Evolutionary conservation across 2,888 invertebrate genomes (phyloP), one percentile per base, ranked within the genome.

Genomic region (Stramonita haemastoma): DNA sequence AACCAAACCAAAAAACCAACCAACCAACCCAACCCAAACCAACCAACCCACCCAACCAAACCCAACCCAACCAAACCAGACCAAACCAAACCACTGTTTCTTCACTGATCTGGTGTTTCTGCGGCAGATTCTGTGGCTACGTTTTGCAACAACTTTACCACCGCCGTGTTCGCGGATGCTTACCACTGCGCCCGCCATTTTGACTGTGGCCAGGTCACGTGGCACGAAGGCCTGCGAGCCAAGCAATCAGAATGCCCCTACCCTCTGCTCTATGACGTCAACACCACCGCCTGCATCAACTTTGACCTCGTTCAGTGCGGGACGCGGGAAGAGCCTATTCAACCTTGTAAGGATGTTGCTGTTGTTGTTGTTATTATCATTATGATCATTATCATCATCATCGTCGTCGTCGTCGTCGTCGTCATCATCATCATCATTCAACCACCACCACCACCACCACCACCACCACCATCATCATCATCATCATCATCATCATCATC

Each of bases 191-290:
- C 89, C 46, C 57, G 86, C 56, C 88, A 86, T 77, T 89, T 87
- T 86, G 87, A 90, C 87, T 90, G 90, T 79, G 87, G 89, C 5
- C 90, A 87, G 34, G 32, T 36, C 60, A 87, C 84, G 36, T 90
- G 90, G 89, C 87, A 90, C 56, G 66, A 36, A 19, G 86, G 86
- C 6, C 79, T 91, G 26, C 81, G 90, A 29, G 92, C 92, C 46
- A 93, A 92, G 87, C 91, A 93, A 17, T 92, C 92, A 79, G 94
- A 94, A 86, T 94, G 94, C 87, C 91, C 92, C 17, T 93, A 93
- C 88, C 93, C 93, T 0, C 87, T 91, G 36, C 90, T 94, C 5
- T 94, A 93, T 87, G 92, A 94, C 90, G 90, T 91, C n/a, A 79
- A 87, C 66, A 87, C 89, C 19, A 73, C 87, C 6, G 84, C 79